Percentiles rank a stretch among this genome's conserved stretches.
Conservation (phyloP, 1,140 invertebrate species). For the Steinernema feltiae region DNA sequence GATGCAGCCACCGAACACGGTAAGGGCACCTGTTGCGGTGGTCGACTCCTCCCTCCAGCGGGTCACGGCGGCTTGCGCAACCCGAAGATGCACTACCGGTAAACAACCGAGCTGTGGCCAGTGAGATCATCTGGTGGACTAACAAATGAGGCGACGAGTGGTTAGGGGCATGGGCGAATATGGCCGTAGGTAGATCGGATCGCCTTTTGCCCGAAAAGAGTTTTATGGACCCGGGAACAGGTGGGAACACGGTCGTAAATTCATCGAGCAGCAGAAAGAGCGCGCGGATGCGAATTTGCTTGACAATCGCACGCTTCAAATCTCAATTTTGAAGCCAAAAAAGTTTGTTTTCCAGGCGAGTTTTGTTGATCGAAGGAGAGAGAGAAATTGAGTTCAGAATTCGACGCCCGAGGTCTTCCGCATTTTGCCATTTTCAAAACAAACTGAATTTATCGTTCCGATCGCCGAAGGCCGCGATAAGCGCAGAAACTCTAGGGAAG, state of each 20-base stretch:
- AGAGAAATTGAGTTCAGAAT: no score
- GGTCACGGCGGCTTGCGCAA: conserved; percentile 9
- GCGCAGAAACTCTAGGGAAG: no score
- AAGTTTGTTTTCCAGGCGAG: no score
- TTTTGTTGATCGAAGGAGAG: no score
- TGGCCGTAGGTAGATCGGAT: background rate
- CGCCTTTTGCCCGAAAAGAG: background rate
- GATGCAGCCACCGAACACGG: background rate
- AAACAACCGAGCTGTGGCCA: background rate
- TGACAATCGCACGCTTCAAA: no score
- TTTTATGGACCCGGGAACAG: conserved; percentile 7
- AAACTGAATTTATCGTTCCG: no score
- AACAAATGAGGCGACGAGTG: background rate
- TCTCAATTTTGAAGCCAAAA: no score
- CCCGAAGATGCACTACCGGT: background rate
- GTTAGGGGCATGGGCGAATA: background rate
- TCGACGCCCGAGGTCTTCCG: no score
- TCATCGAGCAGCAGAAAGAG: background rate
- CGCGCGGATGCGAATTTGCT: background rate
- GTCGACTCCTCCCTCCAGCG: background rate
- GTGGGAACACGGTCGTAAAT: conserved; percentile 1
- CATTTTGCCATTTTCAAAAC: no score
- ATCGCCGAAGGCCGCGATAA: no score
- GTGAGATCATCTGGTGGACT: background rate
- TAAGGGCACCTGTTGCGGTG: background rate